These are phyloP conservation scores for Lamellibrachia columna DNA, from an alignment of 2,888 invertebrate genomes.

Conservation along the genomic window DNA sequence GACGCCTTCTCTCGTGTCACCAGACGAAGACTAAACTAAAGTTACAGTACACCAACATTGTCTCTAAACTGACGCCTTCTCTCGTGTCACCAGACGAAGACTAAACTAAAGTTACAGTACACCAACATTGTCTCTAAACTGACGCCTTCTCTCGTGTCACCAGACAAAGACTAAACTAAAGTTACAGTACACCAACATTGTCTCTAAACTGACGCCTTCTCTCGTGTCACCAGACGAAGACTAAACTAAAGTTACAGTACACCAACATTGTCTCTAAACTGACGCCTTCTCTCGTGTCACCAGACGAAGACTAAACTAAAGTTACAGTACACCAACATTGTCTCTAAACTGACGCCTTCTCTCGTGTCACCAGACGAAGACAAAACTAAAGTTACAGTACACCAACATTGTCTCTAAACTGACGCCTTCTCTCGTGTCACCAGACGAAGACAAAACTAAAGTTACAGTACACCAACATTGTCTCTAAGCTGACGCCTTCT, in stretches of 20 bases:
- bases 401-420: too few species aligned
- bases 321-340: background rate
- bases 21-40: background rate
- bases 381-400: too few species aligned
- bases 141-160: too few species aligned
- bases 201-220: too few species aligned
- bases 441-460: background rate
- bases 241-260: background rate
- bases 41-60: too few species aligned
- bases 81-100: background rate
- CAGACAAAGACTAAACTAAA: too few species aligned
- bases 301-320: background rate
- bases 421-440: background rate
- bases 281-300: background rate
- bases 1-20: background rate
- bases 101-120: background rate
- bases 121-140: background rate
- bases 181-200: too few species aligned
- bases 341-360: background rate
- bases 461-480: too few species aligned
- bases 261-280: too few species aligned
- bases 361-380: too few species aligned
- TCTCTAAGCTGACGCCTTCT: too few species aligned
- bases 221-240: background rate
- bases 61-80: too few species aligned